Evolutionary conservation across 2,113 vertebrate species (phyloP).

Genomic region (Numida meleagris): DNA sequence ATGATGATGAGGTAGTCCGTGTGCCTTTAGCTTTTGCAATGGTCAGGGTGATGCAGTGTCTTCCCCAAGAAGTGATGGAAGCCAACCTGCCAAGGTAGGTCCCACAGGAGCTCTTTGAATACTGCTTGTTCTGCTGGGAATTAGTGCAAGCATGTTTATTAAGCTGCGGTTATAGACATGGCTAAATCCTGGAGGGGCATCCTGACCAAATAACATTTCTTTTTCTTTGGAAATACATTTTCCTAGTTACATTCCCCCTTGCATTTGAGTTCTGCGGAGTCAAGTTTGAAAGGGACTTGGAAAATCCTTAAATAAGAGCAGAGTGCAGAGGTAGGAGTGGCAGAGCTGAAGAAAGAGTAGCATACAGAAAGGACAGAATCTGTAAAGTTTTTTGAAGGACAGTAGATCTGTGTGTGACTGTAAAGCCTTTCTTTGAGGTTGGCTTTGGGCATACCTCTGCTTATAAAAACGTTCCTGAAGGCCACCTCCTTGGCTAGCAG

Average conservation of each 20-base stretch:
- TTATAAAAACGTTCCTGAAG: neutral
- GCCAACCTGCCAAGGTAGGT: conserved; percentile 87
- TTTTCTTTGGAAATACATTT: neutral
- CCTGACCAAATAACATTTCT: neutral
- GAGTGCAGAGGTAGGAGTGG: neutral
- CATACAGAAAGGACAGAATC: neutral
- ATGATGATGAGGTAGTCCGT: conserved; percentile 92
- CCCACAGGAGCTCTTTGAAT: neutral
- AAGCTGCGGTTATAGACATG: rapidly evolving
- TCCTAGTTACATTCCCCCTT: neutral
- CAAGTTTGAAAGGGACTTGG: neutral
- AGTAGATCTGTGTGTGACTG: neutral
- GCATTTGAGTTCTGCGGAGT: neutral
- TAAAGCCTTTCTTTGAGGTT: neutral
- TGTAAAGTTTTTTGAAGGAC: neutral
- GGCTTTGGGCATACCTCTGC: neutral
- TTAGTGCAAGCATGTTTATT: neutral
- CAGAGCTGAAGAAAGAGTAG: neutral
- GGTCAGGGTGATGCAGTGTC: conserved; percentile 94
- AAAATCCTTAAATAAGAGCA: neutral
- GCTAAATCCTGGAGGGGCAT: neutral
- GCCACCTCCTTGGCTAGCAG: neutral
- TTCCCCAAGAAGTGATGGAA: conserved; percentile 90
- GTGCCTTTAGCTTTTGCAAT: conserved; percentile 94
- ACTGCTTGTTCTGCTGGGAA: neutral